Evolutionary conservation across 92 coral and sea anemone genomes (phyloP).

Genomic region (Micromussa lordhowensis): DNA sequence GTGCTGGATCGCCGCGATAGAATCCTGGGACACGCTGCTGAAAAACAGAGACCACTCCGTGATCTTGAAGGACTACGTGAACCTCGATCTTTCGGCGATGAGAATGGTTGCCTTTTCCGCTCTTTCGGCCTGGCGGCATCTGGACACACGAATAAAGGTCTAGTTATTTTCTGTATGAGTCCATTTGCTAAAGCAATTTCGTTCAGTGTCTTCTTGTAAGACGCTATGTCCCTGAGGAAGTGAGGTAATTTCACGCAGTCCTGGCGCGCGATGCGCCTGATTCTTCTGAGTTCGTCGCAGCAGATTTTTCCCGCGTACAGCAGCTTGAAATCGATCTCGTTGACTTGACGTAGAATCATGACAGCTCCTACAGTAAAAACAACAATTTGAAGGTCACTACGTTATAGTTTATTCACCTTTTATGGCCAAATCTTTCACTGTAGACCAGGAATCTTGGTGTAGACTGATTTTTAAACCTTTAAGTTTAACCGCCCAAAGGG

Average conservation of each 20-base stretch:
- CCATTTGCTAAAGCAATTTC: slow-evolving; percentile 92
- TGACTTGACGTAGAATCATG: slow-evolving; percentile 84
- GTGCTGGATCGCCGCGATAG: slow-evolving; percentile 32
- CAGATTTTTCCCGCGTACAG: slow-evolving; percentile 92
- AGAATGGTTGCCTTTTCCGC: slow-evolving; percentile 47
- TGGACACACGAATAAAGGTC: slow-evolving; percentile 67
- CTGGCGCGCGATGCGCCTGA: slow-evolving; percentile 85
- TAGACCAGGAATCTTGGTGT: too few relatives aligned
- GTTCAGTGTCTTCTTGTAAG: slow-evolving; percentile 79
- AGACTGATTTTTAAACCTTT: not conserved
- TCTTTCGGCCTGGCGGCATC: slow-evolving; percentile 49
- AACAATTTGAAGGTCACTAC: not conserved
- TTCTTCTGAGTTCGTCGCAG: slow-evolving; percentile 80
- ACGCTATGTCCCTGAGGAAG: slow-evolving; percentile 75
- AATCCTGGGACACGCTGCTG: slow-evolving; percentile 9
- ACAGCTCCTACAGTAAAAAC: slow-evolving; percentile 77
- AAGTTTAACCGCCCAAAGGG: not conserved
- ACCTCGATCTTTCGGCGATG: slow-evolving; percentile 46
- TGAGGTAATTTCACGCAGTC: slow-evolving; percentile 85
- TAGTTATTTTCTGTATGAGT: slow-evolving; percentile 68
- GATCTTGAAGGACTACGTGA: slow-evolving; percentile 63
- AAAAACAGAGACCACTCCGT: not conserved
- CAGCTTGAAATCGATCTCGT: slow-evolving; percentile 95
- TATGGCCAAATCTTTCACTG: not conserved
- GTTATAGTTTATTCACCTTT: not conserved